Evolutionary conservation across 2,797 vertebrate genomes (phyloP).

Genomic region (Eleutherodactylus coqui): DNA sequence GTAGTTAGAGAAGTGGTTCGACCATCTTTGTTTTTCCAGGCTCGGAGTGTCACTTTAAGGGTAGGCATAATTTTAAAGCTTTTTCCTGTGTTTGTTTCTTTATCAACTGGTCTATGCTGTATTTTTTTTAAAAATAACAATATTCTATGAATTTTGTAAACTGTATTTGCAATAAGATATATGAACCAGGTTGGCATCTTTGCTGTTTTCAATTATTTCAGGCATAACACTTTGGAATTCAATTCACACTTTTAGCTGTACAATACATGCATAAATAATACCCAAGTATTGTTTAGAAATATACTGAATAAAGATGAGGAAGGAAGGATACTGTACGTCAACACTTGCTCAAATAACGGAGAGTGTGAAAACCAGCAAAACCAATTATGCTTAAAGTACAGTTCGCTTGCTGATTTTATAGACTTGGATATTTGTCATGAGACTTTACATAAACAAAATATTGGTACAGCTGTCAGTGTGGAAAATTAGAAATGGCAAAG

Average conservation of each 20-base stretch:
- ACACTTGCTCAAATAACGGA: conserved; percentile 65
- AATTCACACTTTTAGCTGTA: conserved; percentile 65
- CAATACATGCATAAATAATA: conserved; percentile 61
- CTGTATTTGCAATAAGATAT: neutral
- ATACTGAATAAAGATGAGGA: conserved; percentile 64
- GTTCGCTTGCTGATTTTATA: conserved; percentile 65
- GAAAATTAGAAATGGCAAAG: conserved; percentile 64
- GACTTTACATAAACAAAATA: conserved; percentile 66
- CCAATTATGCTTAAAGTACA: conserved; percentile 65
- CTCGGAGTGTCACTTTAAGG: too few relatives aligned
- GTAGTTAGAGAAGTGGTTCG: too few relatives aligned
- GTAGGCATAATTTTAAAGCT: too few relatives aligned
- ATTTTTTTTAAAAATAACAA: neutral
- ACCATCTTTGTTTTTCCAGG: too few relatives aligned
- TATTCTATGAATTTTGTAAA: neutral
- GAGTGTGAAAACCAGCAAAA: conserved; percentile 67
- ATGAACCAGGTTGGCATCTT: conserved; percentile 1
- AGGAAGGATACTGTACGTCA: conserved; percentile 64
- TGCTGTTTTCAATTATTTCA: conserved; percentile 62
- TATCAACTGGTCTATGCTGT: too few relatives aligned
- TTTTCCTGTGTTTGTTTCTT: too few relatives aligned
- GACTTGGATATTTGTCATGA: conserved; percentile 66
- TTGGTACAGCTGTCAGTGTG: conserved; percentile 67
- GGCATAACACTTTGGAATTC: conserved; percentile 62
- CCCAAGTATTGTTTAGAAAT: conserved; percentile 69